phyloP scores from a whole-genome alignment of 2,113 vertebrate species.

The Papio anubis region DNA sequence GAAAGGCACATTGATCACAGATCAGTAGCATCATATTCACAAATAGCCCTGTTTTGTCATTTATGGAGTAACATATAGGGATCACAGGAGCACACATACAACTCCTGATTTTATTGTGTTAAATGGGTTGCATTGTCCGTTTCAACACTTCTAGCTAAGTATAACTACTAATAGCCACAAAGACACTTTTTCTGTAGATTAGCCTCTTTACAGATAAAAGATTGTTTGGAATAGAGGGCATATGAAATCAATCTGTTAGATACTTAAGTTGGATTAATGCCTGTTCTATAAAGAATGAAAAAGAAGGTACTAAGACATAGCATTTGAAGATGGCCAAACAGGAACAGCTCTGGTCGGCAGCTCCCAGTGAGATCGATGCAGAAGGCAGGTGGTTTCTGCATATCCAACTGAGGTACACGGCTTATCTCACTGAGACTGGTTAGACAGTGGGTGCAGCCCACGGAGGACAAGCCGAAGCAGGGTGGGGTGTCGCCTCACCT shows the following conservation, averaged over 20 bases:
- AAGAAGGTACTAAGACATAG: background rate
- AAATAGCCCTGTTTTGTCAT: background rate
- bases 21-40: background rate
- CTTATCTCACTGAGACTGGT: too few relatives aligned
- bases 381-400: too few relatives aligned
- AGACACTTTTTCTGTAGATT: background rate
- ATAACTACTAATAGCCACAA: background rate
- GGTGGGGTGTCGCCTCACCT: too few relatives aligned
- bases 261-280: background rate
- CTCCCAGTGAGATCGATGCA: too few relatives aligned
- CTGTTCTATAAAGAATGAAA: constrained; percentile 12
- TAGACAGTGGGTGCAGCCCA: too few relatives aligned
- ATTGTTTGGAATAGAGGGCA: background rate
- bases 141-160: background rate
- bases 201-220: background rate
- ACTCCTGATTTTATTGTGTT: background rate
- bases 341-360: too few relatives aligned
- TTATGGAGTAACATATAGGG: background rate
- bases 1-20: background rate
- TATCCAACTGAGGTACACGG: too few relatives aligned
- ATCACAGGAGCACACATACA: background rate
- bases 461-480: too few relatives aligned
- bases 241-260: constrained; percentile 43
- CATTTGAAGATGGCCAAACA: background rate
- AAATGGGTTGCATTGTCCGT: background rate